These are phyloP conservation scores for Chesias legatella DNA, from an alignment of 2,888 invertebrate genomes.

Conservation along the genomic window DNA sequence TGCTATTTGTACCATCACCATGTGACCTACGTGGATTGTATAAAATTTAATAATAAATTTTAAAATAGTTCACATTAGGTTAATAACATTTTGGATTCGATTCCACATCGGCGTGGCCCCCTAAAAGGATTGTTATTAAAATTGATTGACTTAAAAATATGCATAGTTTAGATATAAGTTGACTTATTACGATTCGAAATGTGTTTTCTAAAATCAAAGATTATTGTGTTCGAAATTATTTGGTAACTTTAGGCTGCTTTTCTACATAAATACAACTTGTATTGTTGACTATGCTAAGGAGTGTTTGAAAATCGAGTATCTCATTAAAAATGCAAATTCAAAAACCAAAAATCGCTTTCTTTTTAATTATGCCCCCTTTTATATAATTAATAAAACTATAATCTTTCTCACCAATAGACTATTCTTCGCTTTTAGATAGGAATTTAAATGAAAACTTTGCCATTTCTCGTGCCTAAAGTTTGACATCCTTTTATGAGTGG, in stretches of 20 bases:
- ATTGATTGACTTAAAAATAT: background rate
- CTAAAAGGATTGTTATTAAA: background rate
- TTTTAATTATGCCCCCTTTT: conserved; percentile 26
- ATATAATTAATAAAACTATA: background rate
- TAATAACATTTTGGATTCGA: too few species aligned
- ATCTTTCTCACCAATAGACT: too few species aligned
- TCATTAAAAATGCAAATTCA: conserved; percentile 66
- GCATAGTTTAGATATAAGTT: background rate
- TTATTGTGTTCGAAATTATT: conserved; percentile 41
- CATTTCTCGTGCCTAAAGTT: too few species aligned
- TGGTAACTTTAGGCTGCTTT: conserved; percentile 54
- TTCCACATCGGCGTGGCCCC: too few species aligned
- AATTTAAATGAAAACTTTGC: too few species aligned
- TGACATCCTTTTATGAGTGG: too few species aligned
- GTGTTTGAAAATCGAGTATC: conserved; percentile 63
- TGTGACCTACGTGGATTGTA: too few species aligned
- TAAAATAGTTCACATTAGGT: too few species aligned
- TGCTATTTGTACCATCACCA: too few species aligned
- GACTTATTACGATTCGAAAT: conserved; percentile 5
- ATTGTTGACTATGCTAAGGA: conserved; percentile 69
- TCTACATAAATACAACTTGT: conserved; percentile 28
- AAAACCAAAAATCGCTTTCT: conserved; percentile 47
- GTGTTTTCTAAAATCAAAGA: conserved; percentile 9
- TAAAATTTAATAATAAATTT: too few species aligned
- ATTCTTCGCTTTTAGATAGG: too few species aligned